These are phyloP conservation scores for Dryomyza anilis DNA, from an alignment of 2,888 invertebrate species.

Conservation along the genomic window DNA sequence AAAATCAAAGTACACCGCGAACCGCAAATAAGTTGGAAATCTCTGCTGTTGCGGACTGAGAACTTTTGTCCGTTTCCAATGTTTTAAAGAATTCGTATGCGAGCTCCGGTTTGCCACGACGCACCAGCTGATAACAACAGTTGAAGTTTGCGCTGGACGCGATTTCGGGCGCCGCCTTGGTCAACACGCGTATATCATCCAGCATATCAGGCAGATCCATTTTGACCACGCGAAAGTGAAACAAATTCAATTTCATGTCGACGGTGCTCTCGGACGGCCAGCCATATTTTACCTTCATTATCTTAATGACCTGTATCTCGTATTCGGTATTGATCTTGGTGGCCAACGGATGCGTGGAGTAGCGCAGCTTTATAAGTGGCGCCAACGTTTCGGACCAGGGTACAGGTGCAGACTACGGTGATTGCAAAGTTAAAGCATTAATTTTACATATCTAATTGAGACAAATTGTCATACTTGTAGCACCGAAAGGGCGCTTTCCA, in stretches of 20 bases:
- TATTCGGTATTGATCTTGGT: constrained; percentile 56
- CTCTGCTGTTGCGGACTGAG: constrained; percentile 43
- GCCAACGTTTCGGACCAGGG: constrained; percentile 57
- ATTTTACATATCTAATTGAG: constrained; percentile 2
- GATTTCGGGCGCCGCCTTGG: constrained; percentile 55
- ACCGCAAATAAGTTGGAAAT: constrained; percentile 48
- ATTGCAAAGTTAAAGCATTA: neutral
- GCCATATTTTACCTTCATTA: constrained; percentile 59
- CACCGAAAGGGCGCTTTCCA: constrained; percentile 54
- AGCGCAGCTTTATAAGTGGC: constrained; percentile 53
- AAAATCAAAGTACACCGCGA: constrained; percentile 22
- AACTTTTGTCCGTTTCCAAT: constrained; percentile 43
- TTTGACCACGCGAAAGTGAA: constrained; percentile 57
- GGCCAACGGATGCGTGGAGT: constrained; percentile 57
- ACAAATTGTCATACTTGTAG: constrained; percentile 43
- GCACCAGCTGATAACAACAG: constrained; percentile 56
- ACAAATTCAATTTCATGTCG: constrained; percentile 53
- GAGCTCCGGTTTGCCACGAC: constrained; percentile 52
- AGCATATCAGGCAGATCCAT: constrained; percentile 57
- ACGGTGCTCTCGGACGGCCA: constrained; percentile 54
- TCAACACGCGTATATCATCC: constrained; percentile 52
- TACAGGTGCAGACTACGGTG: constrained; percentile 56
- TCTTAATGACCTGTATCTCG: constrained; percentile 59
- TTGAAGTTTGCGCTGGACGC: constrained; percentile 53
- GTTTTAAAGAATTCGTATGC: constrained; percentile 52